Evolutionary conservation across 2,113 vertebrate genomes (phyloP).

Genomic region (Smithornis capensis): DNA sequence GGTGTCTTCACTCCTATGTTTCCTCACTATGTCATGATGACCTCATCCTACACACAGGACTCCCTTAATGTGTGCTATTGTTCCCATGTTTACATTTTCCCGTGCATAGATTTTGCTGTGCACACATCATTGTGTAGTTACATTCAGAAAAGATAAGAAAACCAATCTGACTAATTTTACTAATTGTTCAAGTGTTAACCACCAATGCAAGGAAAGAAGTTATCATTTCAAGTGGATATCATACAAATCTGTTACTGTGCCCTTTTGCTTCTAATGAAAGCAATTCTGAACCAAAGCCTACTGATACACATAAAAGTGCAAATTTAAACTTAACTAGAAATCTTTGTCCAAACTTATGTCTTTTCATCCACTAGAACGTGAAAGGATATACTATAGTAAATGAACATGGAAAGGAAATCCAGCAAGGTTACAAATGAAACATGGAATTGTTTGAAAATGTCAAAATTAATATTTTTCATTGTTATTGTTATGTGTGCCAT

Average conservation of each 20-base stretch:
- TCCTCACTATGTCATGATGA: background rate
- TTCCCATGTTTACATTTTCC: background rate
- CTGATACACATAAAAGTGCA: background rate
- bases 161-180: background rate
- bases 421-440: background rate
- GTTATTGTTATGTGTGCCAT: background rate
- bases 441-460: background rate
- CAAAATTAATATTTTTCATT: background rate
- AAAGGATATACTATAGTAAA: background rate
- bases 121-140: fast-evolving
- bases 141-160: background rate
- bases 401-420: background rate
- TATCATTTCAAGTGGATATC: background rate
- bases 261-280: background rate
- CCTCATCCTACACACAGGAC: background rate
- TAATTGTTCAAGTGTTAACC: background rate
- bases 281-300: background rate
- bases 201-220: background rate
- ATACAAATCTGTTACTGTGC: background rate
- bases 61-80: background rate
- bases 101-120: background rate
- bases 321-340: background rate
- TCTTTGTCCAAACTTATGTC: background rate
- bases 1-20: background rate
- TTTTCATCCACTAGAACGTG: background rate